These are phyloP conservation scores for Jacana jacana DNA, from an alignment of 2,113 vertebrate species.

Conservation along the genomic window DNA sequence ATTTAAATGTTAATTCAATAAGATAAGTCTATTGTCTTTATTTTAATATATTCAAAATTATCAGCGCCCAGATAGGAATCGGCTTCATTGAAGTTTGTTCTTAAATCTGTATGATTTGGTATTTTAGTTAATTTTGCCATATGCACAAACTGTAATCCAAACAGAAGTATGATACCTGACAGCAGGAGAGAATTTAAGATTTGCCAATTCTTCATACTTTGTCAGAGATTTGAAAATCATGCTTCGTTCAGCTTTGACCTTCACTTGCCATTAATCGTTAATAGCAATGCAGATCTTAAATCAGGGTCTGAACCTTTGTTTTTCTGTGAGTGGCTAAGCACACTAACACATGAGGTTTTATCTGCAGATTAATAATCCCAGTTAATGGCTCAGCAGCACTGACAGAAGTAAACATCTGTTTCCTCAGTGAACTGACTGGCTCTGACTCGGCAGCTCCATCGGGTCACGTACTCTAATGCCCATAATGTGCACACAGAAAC, in stretches of 20 bases:
- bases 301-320: neutral
- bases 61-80: neutral
- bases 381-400: neutral
- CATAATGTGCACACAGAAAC: neutral
- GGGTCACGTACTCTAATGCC: neutral
- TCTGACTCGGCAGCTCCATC: neutral
- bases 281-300: neutral
- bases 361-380: neutral
- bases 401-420: slow-evolving; percentile 9
- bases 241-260: slow-evolving; percentile 22
- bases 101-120: neutral
- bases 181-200: slow-evolving; percentile 21
- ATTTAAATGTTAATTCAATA: neutral
- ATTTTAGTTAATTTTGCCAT: slow-evolving; percentile 13
- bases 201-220: neutral
- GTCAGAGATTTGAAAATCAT: neutral
- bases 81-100: neutral
- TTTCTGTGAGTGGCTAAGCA: neutral
- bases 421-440: neutral
- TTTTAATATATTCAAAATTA: neutral
- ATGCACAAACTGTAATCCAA: neutral
- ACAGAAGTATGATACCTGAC: slow-evolving; percentile 5
- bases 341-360: neutral
- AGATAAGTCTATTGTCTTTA: neutral
- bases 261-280: slow-evolving; percentile 2